Evolutionary conservation across 2,888 invertebrate species (phyloP), one percentile per base, ranked within the genome.

Genomic region (Heptascelio sp.): DNA sequence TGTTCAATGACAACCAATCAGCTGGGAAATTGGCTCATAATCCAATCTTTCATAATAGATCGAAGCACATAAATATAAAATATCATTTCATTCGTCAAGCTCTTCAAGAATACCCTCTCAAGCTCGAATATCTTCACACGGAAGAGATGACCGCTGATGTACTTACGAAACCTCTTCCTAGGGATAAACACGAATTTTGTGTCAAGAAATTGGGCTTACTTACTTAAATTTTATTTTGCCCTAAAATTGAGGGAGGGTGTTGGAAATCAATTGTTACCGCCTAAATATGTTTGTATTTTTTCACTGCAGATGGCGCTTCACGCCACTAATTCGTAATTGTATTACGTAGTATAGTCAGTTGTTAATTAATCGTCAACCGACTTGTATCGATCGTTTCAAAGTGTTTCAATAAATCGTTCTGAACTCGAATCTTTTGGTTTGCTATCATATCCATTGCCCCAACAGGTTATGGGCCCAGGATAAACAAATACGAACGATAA

Each of bases 41-140:
- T 26, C 80, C 77, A 1, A 62, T 82, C 1, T 84, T 80, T 30
- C 84, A 77, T 21, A 19, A 25, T 13, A 60, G 84, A 15, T 62
- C 76, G 1, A 85, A 83, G 57, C 85, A 82, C 57, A 71, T 85
- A n/a, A 72, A 86, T 17, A 68, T 87, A 1, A 80, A 83, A 13
- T 78, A 72, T 26, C 84, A 86, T 57, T 84, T 84, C 49, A 57
- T 86, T 15, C 53, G 84, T 30, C 60, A 83, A 55, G 68, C 55
- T 11, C 6, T 80, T 3, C 62, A 34, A 23, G 55, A 70, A 13
- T 46, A 72, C 19, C 26, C 64, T 6, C 3, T 86, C 19, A 37
- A 75, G 11, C 3, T 82, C 1, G 13, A 73, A 11, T 77, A 77
- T 23, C 11, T 78, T 0, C 26, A 71, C 0, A 76, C 77, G 2